These are phyloP conservation scores for Eurystomus gularis DNA, from an alignment of 2,113 vertebrate species.

Conservation along the genomic window DNA sequence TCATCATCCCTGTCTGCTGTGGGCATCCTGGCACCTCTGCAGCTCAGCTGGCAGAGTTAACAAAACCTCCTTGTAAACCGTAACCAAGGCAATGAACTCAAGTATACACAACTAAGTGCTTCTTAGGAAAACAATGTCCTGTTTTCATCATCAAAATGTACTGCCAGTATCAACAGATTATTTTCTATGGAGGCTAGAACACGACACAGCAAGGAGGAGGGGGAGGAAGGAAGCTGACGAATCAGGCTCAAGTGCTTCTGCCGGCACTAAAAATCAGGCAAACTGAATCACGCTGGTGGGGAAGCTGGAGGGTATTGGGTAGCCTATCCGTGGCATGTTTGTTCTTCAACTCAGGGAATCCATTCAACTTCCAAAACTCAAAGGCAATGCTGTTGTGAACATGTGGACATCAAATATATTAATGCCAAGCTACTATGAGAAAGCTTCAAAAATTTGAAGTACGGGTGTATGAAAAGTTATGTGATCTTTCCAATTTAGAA, in stretches of 20 bases:
- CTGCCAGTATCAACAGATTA: background rate
- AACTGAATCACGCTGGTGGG: background rate
- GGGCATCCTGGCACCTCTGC: background rate
- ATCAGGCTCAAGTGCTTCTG: background rate
- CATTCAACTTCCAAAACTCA: background rate
- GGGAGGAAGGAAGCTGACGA: background rate
- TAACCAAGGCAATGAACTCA: background rate
- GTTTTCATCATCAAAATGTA: background rate
- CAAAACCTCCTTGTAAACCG: background rate
- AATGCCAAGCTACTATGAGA: background rate
- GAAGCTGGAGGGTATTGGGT: background rate
- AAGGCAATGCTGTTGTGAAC: background rate
- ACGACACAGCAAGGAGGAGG: background rate
- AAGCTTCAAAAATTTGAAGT: background rate
- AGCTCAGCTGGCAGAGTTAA: background rate
- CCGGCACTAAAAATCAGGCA: background rate
- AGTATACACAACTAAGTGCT: background rate
- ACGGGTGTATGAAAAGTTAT: rapidly evolving
- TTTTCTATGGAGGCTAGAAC: background rate
- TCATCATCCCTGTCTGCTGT: background rate
- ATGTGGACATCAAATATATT: background rate
- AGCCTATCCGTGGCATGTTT: rapidly evolving
- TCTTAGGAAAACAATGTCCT: background rate
- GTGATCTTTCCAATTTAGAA: background rate
- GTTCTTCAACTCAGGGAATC: background rate